Conservation (phyloP, 2,113 vertebrate genomes). For the Poeciliopsis turrubarensis region DNA sequence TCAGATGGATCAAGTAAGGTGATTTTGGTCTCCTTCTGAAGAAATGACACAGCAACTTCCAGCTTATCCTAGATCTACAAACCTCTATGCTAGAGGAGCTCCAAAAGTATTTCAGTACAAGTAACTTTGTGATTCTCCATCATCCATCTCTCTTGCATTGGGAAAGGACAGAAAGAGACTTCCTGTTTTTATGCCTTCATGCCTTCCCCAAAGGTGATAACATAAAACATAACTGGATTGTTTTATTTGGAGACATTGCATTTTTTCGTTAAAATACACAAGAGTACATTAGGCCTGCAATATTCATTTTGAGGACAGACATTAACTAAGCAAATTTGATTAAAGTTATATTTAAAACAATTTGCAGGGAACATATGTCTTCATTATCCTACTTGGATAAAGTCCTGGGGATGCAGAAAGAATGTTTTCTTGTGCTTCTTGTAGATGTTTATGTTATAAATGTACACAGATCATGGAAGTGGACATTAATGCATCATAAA, state of each 20-base stretch:
- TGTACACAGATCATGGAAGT: too few species aligned
- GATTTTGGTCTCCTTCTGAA: constrained; percentile 1
- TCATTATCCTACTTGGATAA: neutral
- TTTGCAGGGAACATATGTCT: too few species aligned
- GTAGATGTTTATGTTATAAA: too few species aligned
- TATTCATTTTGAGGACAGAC: neutral
- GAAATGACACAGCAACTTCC: neutral
- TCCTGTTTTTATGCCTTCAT: neutral
- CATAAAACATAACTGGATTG: neutral
- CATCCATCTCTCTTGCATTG: neutral
- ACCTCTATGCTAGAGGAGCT: too few species aligned
- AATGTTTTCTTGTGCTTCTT: neutral
- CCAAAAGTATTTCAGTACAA: neutral
- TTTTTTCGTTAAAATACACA: neutral
- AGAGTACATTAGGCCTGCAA: neutral
- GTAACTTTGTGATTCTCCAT: neutral
- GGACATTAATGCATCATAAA: too few species aligned
- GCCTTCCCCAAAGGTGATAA: neutral
- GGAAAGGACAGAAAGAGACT: neutral
- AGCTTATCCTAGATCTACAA: neutral
- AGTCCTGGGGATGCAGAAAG: neutral
- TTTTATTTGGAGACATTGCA: neutral
- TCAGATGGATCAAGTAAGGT: neutral
- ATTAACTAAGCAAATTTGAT: neutral
- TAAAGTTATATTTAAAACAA: neutral